Base-by-base conservation (phyloP, 2,113 vertebrate species). In the Herpailurus yagouaroundi region DNA sequence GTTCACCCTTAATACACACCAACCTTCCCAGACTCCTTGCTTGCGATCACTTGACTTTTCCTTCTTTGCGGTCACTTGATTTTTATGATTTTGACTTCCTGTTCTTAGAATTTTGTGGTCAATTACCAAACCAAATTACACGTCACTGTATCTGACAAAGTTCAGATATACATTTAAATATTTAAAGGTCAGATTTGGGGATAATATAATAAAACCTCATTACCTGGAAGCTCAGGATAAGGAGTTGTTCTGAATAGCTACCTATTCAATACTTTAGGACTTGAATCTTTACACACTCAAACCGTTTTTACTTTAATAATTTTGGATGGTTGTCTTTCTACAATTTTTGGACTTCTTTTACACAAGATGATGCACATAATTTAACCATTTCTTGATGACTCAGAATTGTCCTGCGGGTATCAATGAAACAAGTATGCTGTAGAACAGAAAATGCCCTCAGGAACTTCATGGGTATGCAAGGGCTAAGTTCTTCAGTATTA, bases 61-160 rank as follows among this genome's bases (percentile, higher is more conserved):
- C 31, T 87, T 91, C 55, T 66, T 88, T 89, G 84, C 33, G 76
- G 96, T 76, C 68, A 93, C 69, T 96, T 95, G 55, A 97, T 93
- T 96, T 95, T 80, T 83, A 89, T 96, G 94, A 96, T 64, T 87
- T 74, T 69, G 66, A 97, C 89, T 81, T 77, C 74, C 74, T 77
- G 41, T 77, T 48, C 74, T 77, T 77, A 77, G 41, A 77, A 48
- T 48, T 48, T 77, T 48, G 41, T 48, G 96, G 95, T 66, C 84
- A 94, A 74, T 88, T 74, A 95, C 79, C 48, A 89, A 97, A 92
- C 73, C 68, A 97, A 92, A 97, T 95, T 84, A 97, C 95, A 97
- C 81, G 84, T 64, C 85, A 94, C 18, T 94, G 25, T 81, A 60
- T 83, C 33, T 92, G 71, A 96, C 50, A 82, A 63, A 79, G 29